Conservation (phyloP, 2,113 vertebrate species). For the Campylorhamphus procurvoides region DNA sequence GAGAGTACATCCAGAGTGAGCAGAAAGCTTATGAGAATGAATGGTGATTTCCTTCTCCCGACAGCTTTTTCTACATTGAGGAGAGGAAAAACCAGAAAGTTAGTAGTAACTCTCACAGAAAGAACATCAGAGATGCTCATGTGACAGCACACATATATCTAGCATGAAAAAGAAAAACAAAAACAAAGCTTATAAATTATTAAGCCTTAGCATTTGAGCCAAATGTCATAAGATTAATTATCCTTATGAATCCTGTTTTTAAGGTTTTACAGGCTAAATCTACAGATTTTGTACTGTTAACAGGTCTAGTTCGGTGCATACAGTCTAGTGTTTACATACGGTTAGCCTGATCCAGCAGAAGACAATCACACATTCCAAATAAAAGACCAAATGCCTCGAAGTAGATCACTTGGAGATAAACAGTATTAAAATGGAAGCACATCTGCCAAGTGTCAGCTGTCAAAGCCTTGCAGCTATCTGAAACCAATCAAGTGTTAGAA, state of each 20-base stretch:
- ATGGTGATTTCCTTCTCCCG: neutral
- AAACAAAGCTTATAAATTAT: neutral
- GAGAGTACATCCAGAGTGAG: neutral
- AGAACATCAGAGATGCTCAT: neutral
- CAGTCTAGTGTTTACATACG: neutral
- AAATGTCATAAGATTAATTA: slow-evolving; percentile 2
- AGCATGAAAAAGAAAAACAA: neutral
- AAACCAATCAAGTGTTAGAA: slow-evolving; percentile 59
- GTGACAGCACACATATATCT: neutral
- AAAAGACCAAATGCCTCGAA: slow-evolving; percentile 51
- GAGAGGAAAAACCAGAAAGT: neutral
- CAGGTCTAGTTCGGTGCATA: neutral
- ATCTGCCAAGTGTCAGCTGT: slow-evolving; percentile 59
- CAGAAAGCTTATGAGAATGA: neutral
- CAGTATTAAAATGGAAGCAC: slow-evolving; percentile 57
- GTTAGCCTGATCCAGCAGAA: neutral
- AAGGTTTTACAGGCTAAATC: neutral
- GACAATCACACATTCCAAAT: neutral
- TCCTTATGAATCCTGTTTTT: neutral
- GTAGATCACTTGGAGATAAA: slow-evolving; percentile 51
- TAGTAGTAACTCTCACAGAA: neutral
- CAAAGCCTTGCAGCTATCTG: slow-evolving; percentile 51
- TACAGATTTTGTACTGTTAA: neutral
- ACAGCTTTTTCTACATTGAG: neutral
- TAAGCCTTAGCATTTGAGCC: neutral